Base-by-base conservation (phyloP, 30 jellyfish, hydroid and myxozoan species). In the Sanderia malayensis region DNA sequence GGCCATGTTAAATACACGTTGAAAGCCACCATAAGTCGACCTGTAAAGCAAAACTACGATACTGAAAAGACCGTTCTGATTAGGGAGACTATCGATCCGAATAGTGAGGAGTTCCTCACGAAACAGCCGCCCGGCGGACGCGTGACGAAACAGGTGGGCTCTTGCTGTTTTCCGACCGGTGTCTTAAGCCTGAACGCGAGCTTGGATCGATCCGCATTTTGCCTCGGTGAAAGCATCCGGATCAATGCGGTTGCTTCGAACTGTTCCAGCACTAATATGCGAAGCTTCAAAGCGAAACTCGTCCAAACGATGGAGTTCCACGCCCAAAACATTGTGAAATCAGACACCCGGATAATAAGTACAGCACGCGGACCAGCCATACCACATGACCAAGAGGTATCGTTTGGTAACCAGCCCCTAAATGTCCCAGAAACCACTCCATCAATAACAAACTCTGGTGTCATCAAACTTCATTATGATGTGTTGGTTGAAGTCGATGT, bases 61-160 rank as follows among this genome's bases (percentile, higher is more conserved):
- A 61, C 25, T 11, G 66, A 47, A 62, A 74, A 84, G 23, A 64
- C 86, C n/a, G 3, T 49, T 49, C 3, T 4, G 4, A 49, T 49
- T 18, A 19, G 23, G 3, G 23, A 49, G 64, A 7, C 24, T 9
- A 8, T 49, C 7, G 24, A 49, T 37, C 10, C 24, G 2, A 49
- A 49, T 18, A 24, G 18, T 29, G 78, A 82, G 1, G 33, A 65
- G 26, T 49, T 34, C 34, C 60, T 52, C 13, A 30, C 25, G 41
- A 29, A 72, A 19, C n/a, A n/a, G n/a, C n/a, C n/a, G n/a, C 91
- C 91, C 15, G 76, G 66, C 25, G 86, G 91, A 13, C 24, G 30
- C 31, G 63, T 37, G 0, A 57, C 63, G 44, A 79, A 79, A 32
- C 79, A 79, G 44, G 65, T 67, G 30, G 86, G 86, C 15, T 67